Base-by-base conservation (phyloP, 2,888 invertebrate genomes). In the Calephelis perditalis region DNA sequence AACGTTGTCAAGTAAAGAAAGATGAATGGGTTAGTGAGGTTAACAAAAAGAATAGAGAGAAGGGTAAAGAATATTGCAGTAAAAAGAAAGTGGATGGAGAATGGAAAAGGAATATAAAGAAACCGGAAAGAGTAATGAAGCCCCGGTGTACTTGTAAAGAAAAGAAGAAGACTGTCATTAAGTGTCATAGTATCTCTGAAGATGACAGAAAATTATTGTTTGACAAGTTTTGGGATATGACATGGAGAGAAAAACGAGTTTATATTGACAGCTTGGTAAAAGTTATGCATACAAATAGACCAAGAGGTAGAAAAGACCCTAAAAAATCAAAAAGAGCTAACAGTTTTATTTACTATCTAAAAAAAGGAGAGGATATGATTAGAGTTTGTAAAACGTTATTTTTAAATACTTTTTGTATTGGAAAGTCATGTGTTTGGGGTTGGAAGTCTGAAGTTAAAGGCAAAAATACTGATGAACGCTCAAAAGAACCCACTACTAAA, bases 1-100 rank as follows among this genome's bases (percentile, higher is more conserved):
- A 64, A 60, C 56, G 65, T 44, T 65, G 65, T 47, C 62, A 65
- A 59, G 63, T 65, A 62, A 65, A 62, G 59, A 63, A 63, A 49
- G 63, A 63, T 46, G 61, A 63, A 55, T 63, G 61, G 63, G 56
- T 52, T 56, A 57, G 59, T 56, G 64, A 62, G 58, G 61, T 64
- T 59, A 64, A 64, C 45, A 64, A 62, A 64, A 62, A 65, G 36
- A 60, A 63, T 35, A 61, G 60, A 62, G 62, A 65, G 52, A 62
- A 49, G 56, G 59, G 58, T 56, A 63, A 59, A 59, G 56, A 59
- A 58, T 61, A 58, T 59, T 61, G 43, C 58, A 56, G 58, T 58
- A 63, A 56, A 59, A 63, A 61, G 56, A 61, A 61, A 61, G 49
- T 59, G 49, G 57, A 61, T 56, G 61, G 60, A 49, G 54, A 26